Evolutionary conservation across 2,888 invertebrate species (phyloP), one percentile per base, ranked within the genome.

Genomic region (Loripinus fragilis): DNA sequence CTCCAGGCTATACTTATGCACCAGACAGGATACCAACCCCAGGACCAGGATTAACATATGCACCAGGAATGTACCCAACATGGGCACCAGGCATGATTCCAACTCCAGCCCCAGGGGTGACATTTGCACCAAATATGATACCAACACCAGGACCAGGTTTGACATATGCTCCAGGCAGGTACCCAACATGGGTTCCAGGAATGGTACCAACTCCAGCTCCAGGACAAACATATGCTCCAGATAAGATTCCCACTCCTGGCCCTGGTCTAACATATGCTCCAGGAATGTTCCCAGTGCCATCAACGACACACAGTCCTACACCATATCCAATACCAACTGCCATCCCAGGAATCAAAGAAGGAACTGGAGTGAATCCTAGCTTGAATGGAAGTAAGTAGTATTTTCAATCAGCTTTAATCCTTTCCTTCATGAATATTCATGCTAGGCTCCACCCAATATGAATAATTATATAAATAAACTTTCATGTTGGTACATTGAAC

Each of bases 291-390:
- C 85, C 85, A 55, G 83, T 83, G 12, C 74, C 42, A 28, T 74
- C 70, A 30, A 81, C 83, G 52, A 83, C 83, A 25, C 72, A 75
- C 71, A 75, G 71, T 15, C 76, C 74, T 28, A 86, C 86, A 42
- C 79, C 82, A 35, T 75, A 76, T 25, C 83, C 83, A 60, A 81
- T 86, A 41, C 87, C 88, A 25, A 86, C 85, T 35, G 81, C 85
- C 2, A 52, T 87, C 7, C 83, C 86, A 52, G 86, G 86, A 48
- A 66, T 74, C 5, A 76, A 85, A 66, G 78, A 81, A 48, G 87
- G 87, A 67, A 79, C 72, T 60, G 87, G 85, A 28, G 85, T 86
- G 23, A 85, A 83, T 28, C 80, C 81, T 65, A 81, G 86, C 75
- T 71, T 71, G 68, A 79, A 80, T 81, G 42, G 41, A 45, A 41